A percentile compares a stretch with the other conserved stretches of the same genome.
These are phyloP conservation scores for Syrphus vitripennis DNA, from an alignment of 2,888 invertebrate genomes.

Conservation along the genomic window DNA sequence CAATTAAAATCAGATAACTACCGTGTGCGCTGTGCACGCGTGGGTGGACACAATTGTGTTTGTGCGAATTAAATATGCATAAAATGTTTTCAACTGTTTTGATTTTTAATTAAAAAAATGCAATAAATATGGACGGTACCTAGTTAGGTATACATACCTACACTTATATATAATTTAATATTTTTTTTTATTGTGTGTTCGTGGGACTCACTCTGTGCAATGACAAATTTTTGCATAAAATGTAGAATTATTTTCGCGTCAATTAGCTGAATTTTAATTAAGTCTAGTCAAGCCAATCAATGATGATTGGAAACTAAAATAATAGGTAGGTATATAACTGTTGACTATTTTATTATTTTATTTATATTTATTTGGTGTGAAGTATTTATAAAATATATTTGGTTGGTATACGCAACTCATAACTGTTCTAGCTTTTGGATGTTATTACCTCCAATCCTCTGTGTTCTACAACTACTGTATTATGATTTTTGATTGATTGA, in stretches of 20 bases:
- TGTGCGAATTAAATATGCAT: conserved; percentile 61
- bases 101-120: conserved; percentile 61
- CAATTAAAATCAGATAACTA: conserved; percentile 59
- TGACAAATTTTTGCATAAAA: too few species aligned
- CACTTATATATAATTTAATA: too few species aligned
- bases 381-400: too few species aligned
- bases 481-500: too few species aligned
- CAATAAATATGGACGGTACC: not conserved
- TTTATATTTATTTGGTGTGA: not conserved
- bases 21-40: not conserved
- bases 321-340: not conserved
- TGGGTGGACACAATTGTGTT: conserved; percentile 23
- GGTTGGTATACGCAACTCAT: too few species aligned
- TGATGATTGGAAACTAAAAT: conserved; percentile 2
- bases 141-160: too few species aligned
- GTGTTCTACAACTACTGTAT: too few species aligned
- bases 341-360: not conserved
- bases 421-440: too few species aligned
- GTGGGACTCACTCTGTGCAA: too few species aligned
- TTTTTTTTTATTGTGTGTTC: too few species aligned
- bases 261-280: conserved; percentile 46
- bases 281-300: conserved; percentile 20
- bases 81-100: conserved; percentile 61
- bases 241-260: conserved; percentile 43
- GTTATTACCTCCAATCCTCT: too few species aligned